phyloP scores from a whole-genome alignment of 2,888 invertebrate species.

The Drosophila borborema region DNA sequence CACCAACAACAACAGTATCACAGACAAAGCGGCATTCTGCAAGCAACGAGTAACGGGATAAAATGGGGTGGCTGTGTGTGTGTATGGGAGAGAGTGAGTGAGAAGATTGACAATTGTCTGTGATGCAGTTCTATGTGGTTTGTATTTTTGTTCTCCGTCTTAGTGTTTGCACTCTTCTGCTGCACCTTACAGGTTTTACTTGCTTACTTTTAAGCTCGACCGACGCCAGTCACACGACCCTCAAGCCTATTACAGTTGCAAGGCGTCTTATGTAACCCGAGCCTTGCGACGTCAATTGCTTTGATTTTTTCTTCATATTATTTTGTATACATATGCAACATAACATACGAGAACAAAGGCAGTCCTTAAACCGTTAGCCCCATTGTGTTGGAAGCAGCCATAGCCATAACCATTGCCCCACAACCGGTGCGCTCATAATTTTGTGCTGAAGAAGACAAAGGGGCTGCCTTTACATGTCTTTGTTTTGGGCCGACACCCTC shows the following conservation, averaged over 20 bases:
- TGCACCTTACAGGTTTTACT: constrained; percentile 79
- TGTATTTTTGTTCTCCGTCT: constrained; percentile 6
- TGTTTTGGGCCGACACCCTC: constrained; percentile 58
- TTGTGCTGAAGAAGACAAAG: constrained; percentile 29
- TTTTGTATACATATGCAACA: constrained; percentile 54
- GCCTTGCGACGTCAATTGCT: constrained; percentile 69
- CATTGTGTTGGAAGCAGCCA: constrained; percentile 47
- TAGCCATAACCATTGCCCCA: constrained; percentile 44
- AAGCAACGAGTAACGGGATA: constrained; percentile 18
- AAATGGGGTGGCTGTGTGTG: constrained; percentile 37
- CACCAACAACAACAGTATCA: constrained; percentile 19
- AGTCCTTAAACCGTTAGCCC: constrained; percentile 50
- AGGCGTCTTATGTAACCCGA: constrained; percentile 75
- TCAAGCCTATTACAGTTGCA: constrained; percentile 35
- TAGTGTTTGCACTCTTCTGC: constrained; percentile 41
- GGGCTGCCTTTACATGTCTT: constrained; percentile 46
- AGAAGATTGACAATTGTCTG: constrained; percentile 27
- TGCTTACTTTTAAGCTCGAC: constrained; percentile 52
- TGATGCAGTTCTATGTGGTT: constrained; percentile 35
- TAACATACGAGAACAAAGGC: constrained; percentile 55
- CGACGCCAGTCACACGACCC: constrained; percentile 32
- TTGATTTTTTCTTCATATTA: constrained; percentile 22
- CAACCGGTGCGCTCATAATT: constrained; percentile 55
- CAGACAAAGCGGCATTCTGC: constrained; percentile 30
- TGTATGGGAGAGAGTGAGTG: background rate